Base-by-base conservation (phyloP, 2,797 vertebrate species). In the Smutsia temminckii region DNA sequence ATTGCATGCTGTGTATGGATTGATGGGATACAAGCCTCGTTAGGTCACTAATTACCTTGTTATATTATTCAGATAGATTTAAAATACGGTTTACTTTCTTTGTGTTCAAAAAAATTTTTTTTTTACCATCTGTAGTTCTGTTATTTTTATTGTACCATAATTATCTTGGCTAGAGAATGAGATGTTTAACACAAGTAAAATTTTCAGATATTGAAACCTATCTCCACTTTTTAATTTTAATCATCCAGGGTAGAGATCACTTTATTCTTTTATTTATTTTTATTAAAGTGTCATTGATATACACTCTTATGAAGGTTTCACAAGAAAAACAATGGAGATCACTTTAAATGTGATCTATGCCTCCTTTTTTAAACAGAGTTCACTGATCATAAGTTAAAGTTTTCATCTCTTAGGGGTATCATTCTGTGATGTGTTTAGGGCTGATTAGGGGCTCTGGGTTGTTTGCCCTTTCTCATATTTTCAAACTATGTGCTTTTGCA, bases 111-210 rank as follows among this genome's bases (percentile, higher is more conserved):
- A 34, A n/a, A n/a, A n/a, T 46, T 46, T 46, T 57, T 46, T 46
- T 57, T 77, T 79, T 68, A 40, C 34, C 79, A 55, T 27, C 37
- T n/a, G 11, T 89, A 61, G 66, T 8, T 51, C 61, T 94, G 21
- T 88, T 95, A 74, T 85, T 75, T 94, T 96, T 91, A 40, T 94
- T 59, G 27, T 84, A 27, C 25, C 40, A 3, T 68, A 61, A 80
- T 88, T 85, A 20, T 77, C 40, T 92, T 94, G 55, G 3, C n/a
- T 40, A 14, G 27, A 71, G n/a, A 63, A 84, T 64, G 46, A 84
- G 42, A 6, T 83, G 20, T 57, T 61, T 14, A 74, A 66, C 6
- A 0, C 72, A 51, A 53, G 63, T 83, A 75, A 94, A 68, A 68
- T 51, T 79, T 87, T 75, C 4, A 46, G 37, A 23, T 34, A 21